Evolutionary conservation across 2,888 invertebrate genomes (phyloP).

Genomic region (Tenthredo mesomela): DNA sequence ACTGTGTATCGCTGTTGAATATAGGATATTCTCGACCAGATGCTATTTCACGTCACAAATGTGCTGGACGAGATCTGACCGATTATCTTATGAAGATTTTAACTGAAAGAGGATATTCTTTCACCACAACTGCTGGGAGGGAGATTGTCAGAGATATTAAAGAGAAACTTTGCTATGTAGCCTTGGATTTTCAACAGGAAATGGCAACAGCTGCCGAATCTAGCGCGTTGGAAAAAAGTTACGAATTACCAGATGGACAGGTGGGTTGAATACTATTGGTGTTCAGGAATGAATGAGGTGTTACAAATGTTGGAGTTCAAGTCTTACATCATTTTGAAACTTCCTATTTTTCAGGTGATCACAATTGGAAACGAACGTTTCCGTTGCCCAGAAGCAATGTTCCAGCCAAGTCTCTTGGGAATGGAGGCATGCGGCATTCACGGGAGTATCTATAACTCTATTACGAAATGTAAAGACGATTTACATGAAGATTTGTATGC

Average conservation of each 20-base stretch:
- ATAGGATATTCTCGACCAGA: constrained; percentile 84
- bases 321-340: background rate
- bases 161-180: constrained; percentile 96
- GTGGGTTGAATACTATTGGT: constrained; percentile 60
- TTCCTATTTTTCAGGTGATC: constrained; percentile 74
- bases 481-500: constrained; percentile 81
- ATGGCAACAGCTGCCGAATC: constrained; percentile 96
- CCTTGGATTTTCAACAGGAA: constrained; percentile 96
- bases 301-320: background rate
- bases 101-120: constrained; percentile 81
- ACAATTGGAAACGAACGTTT: constrained; percentile 79
- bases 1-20: background rate
- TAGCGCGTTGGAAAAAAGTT: constrained; percentile 94
- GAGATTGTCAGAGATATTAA: constrained; percentile 98
- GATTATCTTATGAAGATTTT: constrained; percentile 83
- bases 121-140: constrained; percentile 83
- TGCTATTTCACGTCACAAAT: constrained; percentile 82
- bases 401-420: constrained; percentile 80
- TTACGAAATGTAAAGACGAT: constrained; percentile 83
- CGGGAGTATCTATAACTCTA: constrained; percentile 82
- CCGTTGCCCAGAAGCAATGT: constrained; percentile 80
- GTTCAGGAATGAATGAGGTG: constrained; percentile 45
- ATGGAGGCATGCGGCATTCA: constrained; percentile 81
- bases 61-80: constrained; percentile 82
- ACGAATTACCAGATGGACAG: constrained; percentile 93